These are phyloP conservation scores for Lampropteryx suffumata DNA, from an alignment of 2,888 invertebrate genomes.

Conservation along the genomic window DNA sequence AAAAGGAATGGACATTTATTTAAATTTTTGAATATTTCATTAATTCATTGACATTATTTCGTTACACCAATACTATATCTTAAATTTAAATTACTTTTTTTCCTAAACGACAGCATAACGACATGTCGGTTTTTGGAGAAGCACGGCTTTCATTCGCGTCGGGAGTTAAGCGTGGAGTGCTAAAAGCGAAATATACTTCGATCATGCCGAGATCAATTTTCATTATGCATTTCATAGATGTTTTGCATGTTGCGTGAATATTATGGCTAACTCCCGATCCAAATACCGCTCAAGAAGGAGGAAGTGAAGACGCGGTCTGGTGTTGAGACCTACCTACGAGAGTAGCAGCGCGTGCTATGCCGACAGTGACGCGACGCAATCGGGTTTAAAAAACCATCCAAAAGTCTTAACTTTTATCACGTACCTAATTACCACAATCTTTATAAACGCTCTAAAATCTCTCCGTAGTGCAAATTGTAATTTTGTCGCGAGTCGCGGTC, in stretches of 20 bases:
- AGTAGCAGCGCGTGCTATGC: slow-evolving; percentile 17
- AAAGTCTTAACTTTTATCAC: slow-evolving; percentile 37
- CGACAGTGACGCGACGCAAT: slow-evolving; percentile 28
- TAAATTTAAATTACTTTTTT: slow-evolving; percentile 50
- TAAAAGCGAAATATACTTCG: background rate
- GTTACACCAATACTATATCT: slow-evolving; percentile 44
- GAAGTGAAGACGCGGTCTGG: background rate
- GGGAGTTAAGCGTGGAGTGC: background rate
- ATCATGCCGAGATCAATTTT: slow-evolving; percentile 23
- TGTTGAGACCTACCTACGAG: background rate
- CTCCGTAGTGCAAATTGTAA: slow-evolving; percentile 26
- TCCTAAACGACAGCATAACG: slow-evolving; percentile 47
- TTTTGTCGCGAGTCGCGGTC: slow-evolving; percentile 29
- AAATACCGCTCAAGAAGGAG: slow-evolving; percentile 1
- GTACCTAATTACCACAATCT: slow-evolving; percentile 37
- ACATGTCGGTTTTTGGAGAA: slow-evolving; percentile 29
- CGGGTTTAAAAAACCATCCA: slow-evolving; percentile 33
- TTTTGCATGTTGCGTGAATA: too few relatives aligned
- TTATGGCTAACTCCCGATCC: slow-evolving; percentile 3
- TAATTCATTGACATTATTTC: slow-evolving; percentile 51
- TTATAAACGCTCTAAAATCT: slow-evolving; percentile 29
- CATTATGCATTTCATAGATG: too few relatives aligned
- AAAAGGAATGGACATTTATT: slow-evolving; percentile 63
- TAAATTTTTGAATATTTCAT: slow-evolving; percentile 42
- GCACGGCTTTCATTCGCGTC: slow-evolving; percentile 26